Evolutionary conservation across 1,140 invertebrate genomes (phyloP).

Genomic region (Triops cancriformis): DNA sequence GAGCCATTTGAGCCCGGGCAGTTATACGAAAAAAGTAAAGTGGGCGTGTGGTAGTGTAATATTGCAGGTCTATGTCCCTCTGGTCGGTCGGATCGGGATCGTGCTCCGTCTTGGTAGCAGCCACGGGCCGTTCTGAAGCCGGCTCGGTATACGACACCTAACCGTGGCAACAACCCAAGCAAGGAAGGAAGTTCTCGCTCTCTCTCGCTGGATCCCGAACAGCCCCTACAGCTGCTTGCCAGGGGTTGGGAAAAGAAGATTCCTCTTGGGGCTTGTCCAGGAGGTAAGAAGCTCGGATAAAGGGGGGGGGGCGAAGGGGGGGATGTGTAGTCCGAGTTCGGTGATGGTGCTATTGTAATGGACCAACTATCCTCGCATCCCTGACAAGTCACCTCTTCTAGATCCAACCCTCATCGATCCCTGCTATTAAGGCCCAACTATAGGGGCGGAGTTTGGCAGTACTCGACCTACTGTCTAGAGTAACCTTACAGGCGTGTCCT

Average conservation of each 20-base stretch:
- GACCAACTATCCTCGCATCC: conserved; percentile 8
- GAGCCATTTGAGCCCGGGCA: background rate
- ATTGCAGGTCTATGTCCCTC: background rate
- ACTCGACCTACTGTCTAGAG: no score
- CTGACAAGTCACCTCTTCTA: background rate
- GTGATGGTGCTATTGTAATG: conserved; percentile 5
- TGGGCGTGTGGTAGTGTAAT: background rate
- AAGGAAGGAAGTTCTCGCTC: background rate
- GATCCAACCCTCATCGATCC: conserved; percentile 2
- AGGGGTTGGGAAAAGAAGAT: background rate
- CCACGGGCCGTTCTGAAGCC: conserved; percentile 7
- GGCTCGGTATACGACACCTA: conserved; percentile 6
- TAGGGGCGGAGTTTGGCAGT: background rate
- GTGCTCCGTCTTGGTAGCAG: conserved; percentile 12
- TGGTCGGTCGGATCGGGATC: background rate
- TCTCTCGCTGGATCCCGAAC: background rate
- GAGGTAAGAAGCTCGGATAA: no score
- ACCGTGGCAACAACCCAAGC: conserved; percentile 1
- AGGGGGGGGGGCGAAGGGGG: no score
- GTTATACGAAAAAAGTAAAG: conserved; percentile 2
- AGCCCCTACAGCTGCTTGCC: background rate
- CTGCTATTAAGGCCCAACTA: background rate
- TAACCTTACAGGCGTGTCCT: background rate
- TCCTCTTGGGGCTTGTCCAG: background rate
- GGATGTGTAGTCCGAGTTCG: background rate